These are phyloP conservation scores for Stomorhina lunata DNA, from an alignment of 2,888 invertebrate genomes.

Conservation along the genomic window DNA sequence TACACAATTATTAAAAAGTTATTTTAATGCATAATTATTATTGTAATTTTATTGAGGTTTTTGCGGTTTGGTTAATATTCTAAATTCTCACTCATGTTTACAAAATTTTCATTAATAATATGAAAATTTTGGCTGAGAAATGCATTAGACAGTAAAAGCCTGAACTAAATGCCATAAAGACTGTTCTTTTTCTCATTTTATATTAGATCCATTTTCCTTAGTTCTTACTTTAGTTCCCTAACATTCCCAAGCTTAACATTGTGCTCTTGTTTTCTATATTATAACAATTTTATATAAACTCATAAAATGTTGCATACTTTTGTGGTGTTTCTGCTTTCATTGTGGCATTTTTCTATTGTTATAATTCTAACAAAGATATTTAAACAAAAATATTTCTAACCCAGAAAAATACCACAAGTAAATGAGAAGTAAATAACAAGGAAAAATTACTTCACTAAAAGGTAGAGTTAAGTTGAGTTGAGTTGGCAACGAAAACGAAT, in stretches of 20 bases:
- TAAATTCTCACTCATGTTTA: background rate
- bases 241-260: background rate
- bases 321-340: constrained; percentile 49
- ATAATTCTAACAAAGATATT: constrained; percentile 40
- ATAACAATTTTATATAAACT: constrained; percentile 13
- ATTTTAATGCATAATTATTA: constrained; percentile 11
- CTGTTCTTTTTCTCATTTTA: too few species aligned
- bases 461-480: background rate
- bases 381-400: constrained; percentile 33
- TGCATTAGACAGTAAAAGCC: background rate
- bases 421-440: constrained; percentile 29
- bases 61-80: constrained; percentile 28
- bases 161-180: background rate
- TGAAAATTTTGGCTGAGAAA: background rate
- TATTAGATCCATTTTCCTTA: background rate
- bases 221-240: background rate
- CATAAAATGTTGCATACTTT: constrained; percentile 56
- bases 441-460: background rate
- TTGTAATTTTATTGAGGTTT: constrained; percentile 24
- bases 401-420: constrained; percentile 47
- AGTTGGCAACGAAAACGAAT: background rate
- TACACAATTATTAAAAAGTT: background rate
- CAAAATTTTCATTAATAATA: constrained; percentile 4
- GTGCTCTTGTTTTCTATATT: background rate
- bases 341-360: constrained; percentile 49